These are phyloP conservation scores for Notamacropus eugenii DNA, from an alignment of 2,797 vertebrate genomes.

Conservation along the genomic window DNA sequence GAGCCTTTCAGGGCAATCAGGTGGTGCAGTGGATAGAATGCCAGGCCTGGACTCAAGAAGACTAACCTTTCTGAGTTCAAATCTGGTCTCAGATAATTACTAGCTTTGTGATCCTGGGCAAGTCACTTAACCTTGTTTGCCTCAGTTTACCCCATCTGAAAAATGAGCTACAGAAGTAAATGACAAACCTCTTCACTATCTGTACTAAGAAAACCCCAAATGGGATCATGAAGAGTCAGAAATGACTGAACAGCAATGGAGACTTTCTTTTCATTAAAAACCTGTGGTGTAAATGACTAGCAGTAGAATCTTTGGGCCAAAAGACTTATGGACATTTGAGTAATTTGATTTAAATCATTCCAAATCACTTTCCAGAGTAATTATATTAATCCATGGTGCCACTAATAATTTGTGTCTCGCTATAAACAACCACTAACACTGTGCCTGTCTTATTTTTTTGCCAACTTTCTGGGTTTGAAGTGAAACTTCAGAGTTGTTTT, in stretches of 20 bases:
- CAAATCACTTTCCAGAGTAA: background rate
- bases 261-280: background rate
- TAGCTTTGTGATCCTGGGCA: background rate
- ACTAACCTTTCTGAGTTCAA: background rate
- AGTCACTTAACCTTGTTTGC: background rate
- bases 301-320: background rate
- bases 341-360: background rate
- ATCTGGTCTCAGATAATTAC: background rate
- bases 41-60: background rate
- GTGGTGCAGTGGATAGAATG: background rate
- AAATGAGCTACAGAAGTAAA: background rate
- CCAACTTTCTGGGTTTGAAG: background rate
- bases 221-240: background rate
- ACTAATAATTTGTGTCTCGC: background rate
- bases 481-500: background rate
- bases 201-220: background rate
- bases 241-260: background rate
- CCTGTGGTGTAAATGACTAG: background rate
- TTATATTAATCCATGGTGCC: background rate
- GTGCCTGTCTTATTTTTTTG: background rate
- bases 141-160: background rate
- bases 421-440: background rate
- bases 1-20: background rate
- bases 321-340: background rate
- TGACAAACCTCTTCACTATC: background rate